A percentile compares a stretch with the other conserved stretches of the same genome.
Evolutionary conservation across 1,140 invertebrate genomes (phyloP).

Genomic region (Asobara japonica): DNA sequence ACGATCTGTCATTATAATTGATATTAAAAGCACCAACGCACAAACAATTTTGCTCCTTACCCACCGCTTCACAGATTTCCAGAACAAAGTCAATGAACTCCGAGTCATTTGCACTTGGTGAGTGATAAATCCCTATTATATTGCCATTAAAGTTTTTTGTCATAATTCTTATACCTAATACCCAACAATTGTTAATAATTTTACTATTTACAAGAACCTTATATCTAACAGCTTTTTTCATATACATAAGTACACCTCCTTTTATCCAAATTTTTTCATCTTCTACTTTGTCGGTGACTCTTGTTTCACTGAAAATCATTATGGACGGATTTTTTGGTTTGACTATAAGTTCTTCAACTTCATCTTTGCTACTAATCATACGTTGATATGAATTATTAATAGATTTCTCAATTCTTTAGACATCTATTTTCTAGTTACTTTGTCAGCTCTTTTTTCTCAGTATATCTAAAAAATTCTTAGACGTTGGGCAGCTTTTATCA

Average conservation of each 20-base stretch:
- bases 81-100: background rate
- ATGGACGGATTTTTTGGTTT: background rate
- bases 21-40: background rate
- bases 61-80: background rate
- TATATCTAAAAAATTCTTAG: background rate
- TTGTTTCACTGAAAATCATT: background rate
- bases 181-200: background rate
- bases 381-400: background rate
- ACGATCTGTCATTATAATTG: background rate
- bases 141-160: background rate
- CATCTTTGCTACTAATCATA: background rate
- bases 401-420: background rate
- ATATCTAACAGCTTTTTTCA: background rate
- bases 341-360: background rate
- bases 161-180: background rate
- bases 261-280: slow-evolving; percentile 16
- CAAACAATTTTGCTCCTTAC: background rate
- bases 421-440: background rate
- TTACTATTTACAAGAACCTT: background rate
- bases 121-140: background rate
- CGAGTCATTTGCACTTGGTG: background rate
- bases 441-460: background rate
- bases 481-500: background rate
- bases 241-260: background rate
- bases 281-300: background rate